Conservation (phyloP, 1,140 invertebrate species). For the Brachionus plicatilis region DNA sequence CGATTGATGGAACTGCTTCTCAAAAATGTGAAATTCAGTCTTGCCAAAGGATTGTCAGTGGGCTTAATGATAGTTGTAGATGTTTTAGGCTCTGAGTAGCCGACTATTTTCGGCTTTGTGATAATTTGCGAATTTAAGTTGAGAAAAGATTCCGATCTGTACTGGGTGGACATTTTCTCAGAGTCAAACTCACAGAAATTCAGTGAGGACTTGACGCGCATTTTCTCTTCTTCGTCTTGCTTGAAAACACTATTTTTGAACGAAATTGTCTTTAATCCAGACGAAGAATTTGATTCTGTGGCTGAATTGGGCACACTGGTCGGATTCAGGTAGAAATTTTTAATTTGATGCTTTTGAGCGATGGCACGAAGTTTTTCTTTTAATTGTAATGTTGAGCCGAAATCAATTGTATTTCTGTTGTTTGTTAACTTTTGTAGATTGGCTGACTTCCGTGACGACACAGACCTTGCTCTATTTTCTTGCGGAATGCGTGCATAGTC, state of each 20-base stretch:
- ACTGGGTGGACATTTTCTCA: not conserved
- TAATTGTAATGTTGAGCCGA: not conserved
- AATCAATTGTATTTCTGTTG: not conserved
- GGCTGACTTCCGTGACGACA: not conserved
- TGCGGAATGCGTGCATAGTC: not conserved
- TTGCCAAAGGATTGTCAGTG: not conserved
- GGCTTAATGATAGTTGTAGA: not conserved
- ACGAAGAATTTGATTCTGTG: not conserved
- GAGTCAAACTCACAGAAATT: not conserved
- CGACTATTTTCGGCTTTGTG: not conserved
- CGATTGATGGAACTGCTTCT: not conserved
- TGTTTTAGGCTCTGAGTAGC: not conserved
- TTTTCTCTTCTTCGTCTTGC: not conserved
- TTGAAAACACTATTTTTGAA: slow-evolving; percentile 17
- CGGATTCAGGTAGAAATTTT: slow-evolving; percentile 5
- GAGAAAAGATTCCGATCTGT: not conserved
- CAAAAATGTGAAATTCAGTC: not conserved
- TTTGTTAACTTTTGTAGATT: not conserved
- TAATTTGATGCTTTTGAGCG: slow-evolving; percentile 22
- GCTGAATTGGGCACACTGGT: not conserved
- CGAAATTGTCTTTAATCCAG: not conserved
- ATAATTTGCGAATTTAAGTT: not conserved
- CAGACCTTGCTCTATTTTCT: not conserved
- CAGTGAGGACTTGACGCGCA: not conserved
- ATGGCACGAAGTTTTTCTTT: slow-evolving; percentile 14